phyloP scores from a whole-genome alignment of 2,797 vertebrate species.

The Denticeps clupeoides region DNA sequence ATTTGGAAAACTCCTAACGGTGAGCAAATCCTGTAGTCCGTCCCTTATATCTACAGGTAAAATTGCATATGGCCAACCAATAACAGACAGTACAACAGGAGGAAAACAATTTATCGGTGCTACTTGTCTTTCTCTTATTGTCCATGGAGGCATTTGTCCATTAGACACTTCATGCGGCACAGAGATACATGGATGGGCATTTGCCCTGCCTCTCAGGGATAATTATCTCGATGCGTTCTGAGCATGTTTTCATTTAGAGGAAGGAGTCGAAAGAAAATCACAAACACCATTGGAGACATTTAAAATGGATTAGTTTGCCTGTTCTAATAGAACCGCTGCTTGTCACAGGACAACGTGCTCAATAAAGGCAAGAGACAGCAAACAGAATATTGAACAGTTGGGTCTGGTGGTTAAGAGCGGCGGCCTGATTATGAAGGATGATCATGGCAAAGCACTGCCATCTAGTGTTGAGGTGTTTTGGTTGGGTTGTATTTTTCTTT shows the following conservation, averaged over 20 bases:
- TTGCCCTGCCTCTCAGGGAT: conserved; percentile 15
- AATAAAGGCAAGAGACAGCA: conserved; percentile 11
- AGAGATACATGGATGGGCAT: conserved; percentile 12
- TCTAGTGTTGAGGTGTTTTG: conserved; percentile 41
- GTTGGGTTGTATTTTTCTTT: too few relatives aligned
- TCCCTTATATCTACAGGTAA: too few relatives aligned
- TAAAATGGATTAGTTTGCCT: conserved; percentile 16
- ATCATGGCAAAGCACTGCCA: conserved; percentile 40
- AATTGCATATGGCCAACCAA: too few relatives aligned
- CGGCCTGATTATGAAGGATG: neutral
- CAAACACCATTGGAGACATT: conserved; percentile 23
- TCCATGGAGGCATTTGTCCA: neutral
- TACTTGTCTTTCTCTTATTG: neutral
- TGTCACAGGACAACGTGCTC: conserved; percentile 18
- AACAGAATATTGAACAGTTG: conserved; percentile 15
- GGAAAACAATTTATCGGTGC: too few relatives aligned
- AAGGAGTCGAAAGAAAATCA: conserved; percentile 13
- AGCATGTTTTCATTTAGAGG: conserved; percentile 31
- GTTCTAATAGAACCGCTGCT: conserved; percentile 26
- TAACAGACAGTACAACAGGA: too few relatives aligned
- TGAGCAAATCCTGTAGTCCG: too few relatives aligned
- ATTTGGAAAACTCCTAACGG: too few relatives aligned
- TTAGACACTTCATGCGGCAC: too few relatives aligned
- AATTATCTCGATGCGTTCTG: conserved; percentile 31
- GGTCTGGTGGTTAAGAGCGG: conserved; percentile 2